Percentiles rank a stretch among this genome's conserved stretches.
Evolutionary conservation across 2,888 invertebrate genomes (phyloP).

Genomic region (Pristionchus fissidentatus): DNA sequence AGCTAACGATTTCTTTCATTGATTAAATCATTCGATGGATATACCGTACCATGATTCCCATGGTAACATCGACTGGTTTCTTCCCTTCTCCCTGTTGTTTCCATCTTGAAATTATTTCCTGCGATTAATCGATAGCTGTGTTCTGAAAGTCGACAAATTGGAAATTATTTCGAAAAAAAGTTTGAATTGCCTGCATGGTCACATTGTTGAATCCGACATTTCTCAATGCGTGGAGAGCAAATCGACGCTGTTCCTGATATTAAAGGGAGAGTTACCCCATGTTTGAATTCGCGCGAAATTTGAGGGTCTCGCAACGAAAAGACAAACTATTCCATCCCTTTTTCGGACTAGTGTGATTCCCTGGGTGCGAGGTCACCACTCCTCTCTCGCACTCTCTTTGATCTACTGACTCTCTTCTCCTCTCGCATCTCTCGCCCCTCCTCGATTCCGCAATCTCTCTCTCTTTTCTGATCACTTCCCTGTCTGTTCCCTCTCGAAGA

Average conservation of each 20-base stretch:
- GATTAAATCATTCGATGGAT: not conserved
- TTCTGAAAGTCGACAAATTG: not conserved
- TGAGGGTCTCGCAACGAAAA: not conserved
- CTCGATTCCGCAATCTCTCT: no score
- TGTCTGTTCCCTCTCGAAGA: no score
- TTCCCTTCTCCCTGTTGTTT: not conserved
- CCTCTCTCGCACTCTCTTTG: no score
- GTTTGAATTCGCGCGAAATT: not conserved
- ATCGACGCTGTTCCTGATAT: slow-evolving; percentile 35
- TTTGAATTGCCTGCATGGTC: not conserved
- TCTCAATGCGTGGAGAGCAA: not conserved
- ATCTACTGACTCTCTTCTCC: no score
- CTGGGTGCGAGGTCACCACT: no score
- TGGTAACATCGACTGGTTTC: slow-evolving; percentile 1
- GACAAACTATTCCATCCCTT: not conserved
- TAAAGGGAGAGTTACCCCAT: not conserved
- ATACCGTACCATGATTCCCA: not conserved
- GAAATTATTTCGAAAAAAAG: not conserved
- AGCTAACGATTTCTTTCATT: not conserved
- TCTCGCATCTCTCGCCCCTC: no score
- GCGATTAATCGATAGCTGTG: slow-evolving; percentile 11
- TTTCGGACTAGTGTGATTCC: not conserved
- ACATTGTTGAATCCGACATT: slow-evolving; percentile 12
- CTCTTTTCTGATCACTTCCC: no score
- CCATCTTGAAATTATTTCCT: slow-evolving; percentile 12